These are phyloP conservation scores for Calameuta filiformis DNA, from an alignment of 2,888 invertebrate species.

Conservation along the genomic window DNA sequence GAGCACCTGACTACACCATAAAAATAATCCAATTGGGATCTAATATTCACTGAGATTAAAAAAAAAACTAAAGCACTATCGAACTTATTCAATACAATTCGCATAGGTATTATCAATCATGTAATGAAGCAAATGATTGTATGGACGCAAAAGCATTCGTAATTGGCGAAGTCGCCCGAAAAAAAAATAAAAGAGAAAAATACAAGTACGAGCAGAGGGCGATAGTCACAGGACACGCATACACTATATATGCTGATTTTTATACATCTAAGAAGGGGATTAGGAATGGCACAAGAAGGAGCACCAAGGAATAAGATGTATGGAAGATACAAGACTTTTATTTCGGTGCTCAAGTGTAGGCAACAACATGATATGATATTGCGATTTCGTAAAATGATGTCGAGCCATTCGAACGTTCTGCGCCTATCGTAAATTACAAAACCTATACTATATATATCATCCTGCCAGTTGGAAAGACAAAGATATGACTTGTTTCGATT, in stretches of 20 bases:
- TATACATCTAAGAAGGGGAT: background rate
- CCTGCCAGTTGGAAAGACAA: background rate
- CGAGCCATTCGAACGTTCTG: background rate
- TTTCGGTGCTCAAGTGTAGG: background rate
- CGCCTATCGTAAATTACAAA: background rate
- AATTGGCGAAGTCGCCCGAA: background rate
- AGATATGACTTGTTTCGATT: background rate
- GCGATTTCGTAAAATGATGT: background rate
- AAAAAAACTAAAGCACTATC: background rate
- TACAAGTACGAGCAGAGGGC: background rate
- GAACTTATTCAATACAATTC: background rate
- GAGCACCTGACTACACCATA: background rate
- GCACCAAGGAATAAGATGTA: background rate
- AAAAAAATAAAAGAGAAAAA: no score
- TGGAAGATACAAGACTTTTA: background rate
- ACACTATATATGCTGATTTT: background rate
- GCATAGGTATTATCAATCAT: background rate
- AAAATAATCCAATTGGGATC: background rate
- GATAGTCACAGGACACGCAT: background rate
- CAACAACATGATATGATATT: background rate
- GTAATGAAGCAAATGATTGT: background rate
- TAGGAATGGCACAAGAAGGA: background rate
- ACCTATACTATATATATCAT: background rate
- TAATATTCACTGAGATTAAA: background rate
- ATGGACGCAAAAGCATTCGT: background rate